Evolutionary conservation across 2,888 invertebrate species (phyloP).

Genomic region (Tineola bisselliella): DNA sequence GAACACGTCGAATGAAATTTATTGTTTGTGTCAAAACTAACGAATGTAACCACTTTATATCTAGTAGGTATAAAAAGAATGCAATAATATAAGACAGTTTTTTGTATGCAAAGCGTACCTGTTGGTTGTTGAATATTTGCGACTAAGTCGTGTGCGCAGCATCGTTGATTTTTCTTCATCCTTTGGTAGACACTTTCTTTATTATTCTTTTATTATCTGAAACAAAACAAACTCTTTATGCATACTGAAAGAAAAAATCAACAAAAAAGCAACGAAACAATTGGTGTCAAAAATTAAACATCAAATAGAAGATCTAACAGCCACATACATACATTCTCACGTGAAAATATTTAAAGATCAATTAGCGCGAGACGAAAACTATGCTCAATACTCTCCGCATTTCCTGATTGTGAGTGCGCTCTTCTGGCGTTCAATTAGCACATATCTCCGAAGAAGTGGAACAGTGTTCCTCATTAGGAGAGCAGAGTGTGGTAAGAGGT

Average conservation of each 20-base stretch:
- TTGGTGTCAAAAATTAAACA: not conserved
- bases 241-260: not conserved
- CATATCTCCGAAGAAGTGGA: constrained; percentile 29
- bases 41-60: too few species aligned
- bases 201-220: constrained; percentile 28
- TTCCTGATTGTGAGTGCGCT: constrained; percentile 9
- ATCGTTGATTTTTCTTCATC: constrained; percentile 62
- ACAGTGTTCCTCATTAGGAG: constrained; percentile 58
- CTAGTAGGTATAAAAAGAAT: not conserved
- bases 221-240: constrained; percentile 24
- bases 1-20: too few species aligned
- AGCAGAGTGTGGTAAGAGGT: constrained; percentile 56
- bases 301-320: not conserved
- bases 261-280: not conserved
- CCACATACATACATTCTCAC: not conserved
- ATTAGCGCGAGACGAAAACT: constrained; percentile 3
- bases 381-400: not conserved
- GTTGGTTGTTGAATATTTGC: constrained; percentile 46
- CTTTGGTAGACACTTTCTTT: constrained; percentile 44
- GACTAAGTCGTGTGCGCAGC: constrained; percentile 47
- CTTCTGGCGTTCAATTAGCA: constrained; percentile 21
- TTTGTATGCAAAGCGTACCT: constrained; percentile 29
- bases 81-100: not conserved
- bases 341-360: constrained; percentile 8
- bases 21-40: too few species aligned